Percentiles rank a stretch among this genome's conserved stretches.
Conservation (phyloP, 2,797 vertebrate genomes). For the Enteromius fasciolatus region DNA sequence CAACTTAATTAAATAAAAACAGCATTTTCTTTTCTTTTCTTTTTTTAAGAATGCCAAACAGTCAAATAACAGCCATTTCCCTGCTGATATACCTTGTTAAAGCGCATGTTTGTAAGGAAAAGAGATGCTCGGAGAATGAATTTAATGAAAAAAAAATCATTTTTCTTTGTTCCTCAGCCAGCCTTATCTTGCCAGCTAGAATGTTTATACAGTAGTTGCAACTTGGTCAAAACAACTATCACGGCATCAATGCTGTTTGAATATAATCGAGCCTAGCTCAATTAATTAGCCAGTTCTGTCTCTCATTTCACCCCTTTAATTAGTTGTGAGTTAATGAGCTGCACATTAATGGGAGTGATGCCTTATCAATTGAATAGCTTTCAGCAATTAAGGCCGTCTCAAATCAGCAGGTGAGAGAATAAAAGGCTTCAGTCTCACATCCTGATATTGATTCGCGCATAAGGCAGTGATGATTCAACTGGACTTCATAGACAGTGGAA, state of each 20-base stretch:
- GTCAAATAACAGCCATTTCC: neutral
- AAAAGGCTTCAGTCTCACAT: slow-evolving; percentile 67
- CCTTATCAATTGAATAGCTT: slow-evolving; percentile 76
- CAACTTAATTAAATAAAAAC: neutral
- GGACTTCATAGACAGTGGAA: slow-evolving; percentile 53
- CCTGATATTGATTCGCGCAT: slow-evolving; percentile 70
- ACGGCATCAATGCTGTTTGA: slow-evolving; percentile 66
- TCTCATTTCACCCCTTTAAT: slow-evolving; percentile 73
- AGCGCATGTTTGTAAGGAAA: neutral
- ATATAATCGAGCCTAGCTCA: slow-evolving; percentile 59
- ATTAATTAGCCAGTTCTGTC: slow-evolving; percentile 71
- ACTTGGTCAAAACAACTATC: slow-evolving; percentile 41
- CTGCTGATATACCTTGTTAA: neutral
- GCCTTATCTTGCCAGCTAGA: slow-evolving; percentile 22
- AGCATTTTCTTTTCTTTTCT: neutral
- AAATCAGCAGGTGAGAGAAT: slow-evolving; percentile 59
- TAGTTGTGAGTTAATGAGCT: slow-evolving; percentile 75
- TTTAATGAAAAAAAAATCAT: slow-evolving; percentile 5
- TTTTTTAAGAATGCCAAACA: neutral
- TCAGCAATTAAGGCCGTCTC: slow-evolving; percentile 73
- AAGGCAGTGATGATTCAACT: slow-evolving; percentile 61
- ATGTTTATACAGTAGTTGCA: slow-evolving; percentile 28
- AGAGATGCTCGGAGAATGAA: neutral
- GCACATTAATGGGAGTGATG: slow-evolving; percentile 71
- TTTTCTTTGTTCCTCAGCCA: slow-evolving; percentile 13